A percentile compares a stretch with the other conserved stretches of the same genome.
These are phyloP conservation scores for Lordiphosa mommai DNA, from an alignment of 1,140 invertebrate species.

Conservation along the genomic window DNA sequence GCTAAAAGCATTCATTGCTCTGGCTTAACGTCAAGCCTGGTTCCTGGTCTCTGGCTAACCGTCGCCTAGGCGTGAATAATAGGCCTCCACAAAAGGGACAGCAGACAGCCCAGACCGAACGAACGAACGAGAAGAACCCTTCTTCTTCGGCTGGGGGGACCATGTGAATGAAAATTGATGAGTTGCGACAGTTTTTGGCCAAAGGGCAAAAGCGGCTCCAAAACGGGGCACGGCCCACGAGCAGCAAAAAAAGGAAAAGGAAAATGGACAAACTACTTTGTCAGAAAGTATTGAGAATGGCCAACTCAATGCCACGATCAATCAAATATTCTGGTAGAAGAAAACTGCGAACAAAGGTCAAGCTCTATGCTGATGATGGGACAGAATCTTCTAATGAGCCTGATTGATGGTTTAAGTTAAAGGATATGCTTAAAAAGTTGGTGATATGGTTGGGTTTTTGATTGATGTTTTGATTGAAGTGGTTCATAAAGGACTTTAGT, in stretches of 20 bases:
- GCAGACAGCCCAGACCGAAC: constrained; percentile 9
- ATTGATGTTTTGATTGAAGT: too few species aligned
- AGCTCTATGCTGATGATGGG: too few species aligned
- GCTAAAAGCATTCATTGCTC: constrained; percentile 79
- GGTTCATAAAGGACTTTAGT: too few species aligned
- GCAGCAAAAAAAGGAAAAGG: not conserved
- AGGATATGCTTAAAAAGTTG: too few species aligned
- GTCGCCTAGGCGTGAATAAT: constrained; percentile 67
- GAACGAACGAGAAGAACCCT: too few species aligned
- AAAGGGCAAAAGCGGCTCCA: constrained; percentile 60
- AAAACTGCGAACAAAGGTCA: constrained; percentile 30
- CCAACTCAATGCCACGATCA: constrained; percentile 66
- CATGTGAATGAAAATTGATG: constrained; percentile 73
- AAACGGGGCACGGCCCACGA: constrained; percentile 3
- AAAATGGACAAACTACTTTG: constrained; percentile 53
- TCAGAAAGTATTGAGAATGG: constrained; percentile 46
- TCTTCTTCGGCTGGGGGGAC: constrained; percentile 21
- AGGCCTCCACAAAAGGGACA: constrained; percentile 14
- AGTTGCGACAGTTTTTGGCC: constrained; percentile 78
- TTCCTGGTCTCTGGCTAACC: constrained; percentile 4
- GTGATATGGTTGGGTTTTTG: too few species aligned
- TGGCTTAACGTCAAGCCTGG: constrained; percentile 61
- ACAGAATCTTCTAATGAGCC: too few species aligned
- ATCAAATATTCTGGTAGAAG: too few species aligned
- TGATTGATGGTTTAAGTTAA: too few species aligned